A percentile compares a stretch with the other conserved stretches of the same genome.
Evolutionary conservation across 2,797 vertebrate species (phyloP).

Genomic region (Simalia tracyae): DNA sequence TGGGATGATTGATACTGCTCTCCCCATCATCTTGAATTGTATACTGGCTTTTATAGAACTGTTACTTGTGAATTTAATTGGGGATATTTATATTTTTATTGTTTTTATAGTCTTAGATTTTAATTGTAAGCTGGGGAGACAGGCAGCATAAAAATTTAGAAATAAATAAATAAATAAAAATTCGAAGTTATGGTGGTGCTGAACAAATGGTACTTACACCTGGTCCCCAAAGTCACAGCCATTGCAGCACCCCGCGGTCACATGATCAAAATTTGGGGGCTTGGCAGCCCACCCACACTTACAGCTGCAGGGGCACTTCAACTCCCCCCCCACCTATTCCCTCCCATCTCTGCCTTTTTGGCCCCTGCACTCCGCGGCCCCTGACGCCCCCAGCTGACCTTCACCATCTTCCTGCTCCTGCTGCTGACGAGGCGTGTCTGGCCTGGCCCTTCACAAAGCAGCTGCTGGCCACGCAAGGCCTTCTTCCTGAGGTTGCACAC

Average conservation of each 20-base stretch:
- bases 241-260: neutral
- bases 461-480: neutral
- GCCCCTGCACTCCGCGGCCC: neutral
- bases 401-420: neutral
- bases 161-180: neutral
- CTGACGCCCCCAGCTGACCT: neutral
- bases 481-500: neutral
- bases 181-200: neutral
- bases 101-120: no score
- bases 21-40: no score
- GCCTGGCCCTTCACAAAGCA: neutral
- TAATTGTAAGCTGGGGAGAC: no score
- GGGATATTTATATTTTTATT: no score
- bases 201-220: neutral
- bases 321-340: neutral
- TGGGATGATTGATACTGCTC: no score
- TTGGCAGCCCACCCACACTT: neutral
- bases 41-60: no score
- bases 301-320: neutral
- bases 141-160: no score
- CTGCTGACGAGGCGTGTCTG: neutral
- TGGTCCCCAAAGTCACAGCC: neutral
- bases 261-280: neutral
- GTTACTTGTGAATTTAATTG: no score
- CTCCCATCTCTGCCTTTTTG: neutral